Evolutionary conservation across 2,113 vertebrate species (phyloP).

Genomic region (Ariopsis seemanni): DNA sequence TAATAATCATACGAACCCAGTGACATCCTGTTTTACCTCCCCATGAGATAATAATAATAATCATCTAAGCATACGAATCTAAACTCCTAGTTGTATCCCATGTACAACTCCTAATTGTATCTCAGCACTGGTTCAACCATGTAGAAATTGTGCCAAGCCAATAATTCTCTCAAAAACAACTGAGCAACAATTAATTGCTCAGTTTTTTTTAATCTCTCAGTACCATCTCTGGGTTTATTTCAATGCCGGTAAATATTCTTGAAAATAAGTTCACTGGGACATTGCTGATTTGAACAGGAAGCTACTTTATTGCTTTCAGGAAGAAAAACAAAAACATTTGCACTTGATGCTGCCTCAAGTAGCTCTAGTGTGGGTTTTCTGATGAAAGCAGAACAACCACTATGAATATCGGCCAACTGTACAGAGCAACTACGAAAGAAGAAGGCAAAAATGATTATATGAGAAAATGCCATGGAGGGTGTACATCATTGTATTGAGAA

Average conservation of each 20-base stretch:
- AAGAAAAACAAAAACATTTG: neutral
- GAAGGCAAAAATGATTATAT: neutral
- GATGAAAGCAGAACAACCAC: conserved; percentile 4
- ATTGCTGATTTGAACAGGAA: neutral
- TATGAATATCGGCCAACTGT: neutral
- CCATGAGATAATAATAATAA: neutral
- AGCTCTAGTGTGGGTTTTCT: neutral
- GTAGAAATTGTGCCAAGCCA: neutral
- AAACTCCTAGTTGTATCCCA: neutral
- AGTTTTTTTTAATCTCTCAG: conserved; percentile 7
- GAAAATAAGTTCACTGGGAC: neutral
- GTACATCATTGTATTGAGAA: neutral
- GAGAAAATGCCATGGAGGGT: neutral
- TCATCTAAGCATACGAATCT: neutral
- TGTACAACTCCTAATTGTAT: neutral
- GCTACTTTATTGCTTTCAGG: neutral
- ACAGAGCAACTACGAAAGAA: neutral
- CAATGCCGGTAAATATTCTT: conserved; percentile 8
- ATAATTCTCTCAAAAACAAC: neutral
- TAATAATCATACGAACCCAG: neutral
- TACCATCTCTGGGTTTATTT: conserved; percentile 21
- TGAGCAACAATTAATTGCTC: neutral
- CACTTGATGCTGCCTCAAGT: neutral
- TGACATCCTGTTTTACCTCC: neutral
- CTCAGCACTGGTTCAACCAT: neutral